Evolutionary conservation across 2,888 invertebrate species (phyloP), one percentile per base, ranked within the genome.

Genomic region (Caenorhabditis uteleia): DNA sequence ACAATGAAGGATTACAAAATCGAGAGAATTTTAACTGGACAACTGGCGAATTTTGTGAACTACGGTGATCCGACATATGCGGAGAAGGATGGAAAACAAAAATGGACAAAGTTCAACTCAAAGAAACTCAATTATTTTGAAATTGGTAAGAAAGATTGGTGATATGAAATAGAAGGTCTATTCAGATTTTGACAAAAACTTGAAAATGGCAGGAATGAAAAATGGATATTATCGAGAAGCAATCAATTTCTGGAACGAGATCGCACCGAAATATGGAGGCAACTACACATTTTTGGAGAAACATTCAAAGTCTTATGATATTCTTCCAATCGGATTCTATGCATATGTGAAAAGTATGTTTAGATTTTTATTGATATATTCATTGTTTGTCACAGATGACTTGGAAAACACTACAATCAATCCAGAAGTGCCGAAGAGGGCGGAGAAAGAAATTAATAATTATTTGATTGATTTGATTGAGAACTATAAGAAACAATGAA

Each of bases 11-110:
- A 70, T 27, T 70, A 64, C 26, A 39, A 29, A 5, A 64, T 70
- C 40, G 70, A 70, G 29, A 20, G 33, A 21, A 54, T 60, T 16
- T 70, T 56, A 27, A 58, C 49, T 50, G 70, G 66, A 34, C 27
- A 67, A n/a, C 53, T 64, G n/a, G 66, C 70, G 2, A 44, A 66
- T 40, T 70, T 64, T 43, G 36, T 70, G 10, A 66, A 67, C 33
- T 47, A 25, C 16, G 57, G 48, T n/a, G 44, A 67, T 49, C 70
- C 70, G 8, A 38, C 56, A 14, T 31, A 42, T 21, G 43, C 53
- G n/a, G n/a, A n/a, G n/a, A n/a, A n/a, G n/a, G n/a, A n/a, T 5
- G 29, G 43, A 21, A 29, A 45, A 1, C 54, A 66, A 26, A 45
- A 45, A 21, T 70, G 70, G 70, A 3, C 31, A 31, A 29, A 20